These are phyloP conservation scores for Gandaritis pyraliata DNA, from an alignment of 2,888 invertebrate genomes.

Conservation along the genomic window DNA sequence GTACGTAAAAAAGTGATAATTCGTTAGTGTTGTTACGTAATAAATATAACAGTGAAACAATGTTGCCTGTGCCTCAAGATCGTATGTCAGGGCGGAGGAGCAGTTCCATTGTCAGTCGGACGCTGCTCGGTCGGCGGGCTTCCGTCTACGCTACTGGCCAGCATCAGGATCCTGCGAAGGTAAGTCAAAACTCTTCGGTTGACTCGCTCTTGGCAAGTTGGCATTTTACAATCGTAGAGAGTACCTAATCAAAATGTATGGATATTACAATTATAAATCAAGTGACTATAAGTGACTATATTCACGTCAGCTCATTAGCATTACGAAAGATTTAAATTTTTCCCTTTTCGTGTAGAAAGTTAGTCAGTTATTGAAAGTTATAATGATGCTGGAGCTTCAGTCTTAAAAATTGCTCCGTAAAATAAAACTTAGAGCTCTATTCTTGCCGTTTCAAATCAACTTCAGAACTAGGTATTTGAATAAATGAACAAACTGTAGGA, in stretches of 20 bases:
- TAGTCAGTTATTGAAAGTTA: constrained; percentile 29
- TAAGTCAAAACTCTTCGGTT: constrained; percentile 45
- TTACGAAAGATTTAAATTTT: constrained; percentile 9
- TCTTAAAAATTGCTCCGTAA: constrained; percentile 25
- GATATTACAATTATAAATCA: no score
- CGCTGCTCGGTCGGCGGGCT: constrained; percentile 86
- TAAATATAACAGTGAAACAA: constrained; percentile 44
- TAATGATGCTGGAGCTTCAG: constrained; percentile 30
- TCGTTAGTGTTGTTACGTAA: background rate
- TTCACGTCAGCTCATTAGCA: constrained; percentile 17
- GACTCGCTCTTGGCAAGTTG: no score
- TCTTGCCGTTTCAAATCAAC: constrained; percentile 11
- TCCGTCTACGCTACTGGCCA: constrained; percentile 86
- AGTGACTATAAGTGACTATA: no score
- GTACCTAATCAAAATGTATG: no score
- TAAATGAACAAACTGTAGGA: constrained; percentile 20
- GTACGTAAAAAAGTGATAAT: constrained; percentile 10
- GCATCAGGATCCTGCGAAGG: constrained; percentile 87
- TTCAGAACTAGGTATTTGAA: constrained; percentile 16
- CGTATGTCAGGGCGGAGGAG: constrained; percentile 86
- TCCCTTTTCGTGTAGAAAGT: constrained; percentile 9
- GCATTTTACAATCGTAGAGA: no score
- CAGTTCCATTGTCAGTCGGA: constrained; percentile 87
- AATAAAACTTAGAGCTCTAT: constrained; percentile 16
- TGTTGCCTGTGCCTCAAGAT: constrained; percentile 83